Base-by-base conservation (phyloP, 2,113 vertebrate genomes). In the Osmerus eperlanus region DNA sequence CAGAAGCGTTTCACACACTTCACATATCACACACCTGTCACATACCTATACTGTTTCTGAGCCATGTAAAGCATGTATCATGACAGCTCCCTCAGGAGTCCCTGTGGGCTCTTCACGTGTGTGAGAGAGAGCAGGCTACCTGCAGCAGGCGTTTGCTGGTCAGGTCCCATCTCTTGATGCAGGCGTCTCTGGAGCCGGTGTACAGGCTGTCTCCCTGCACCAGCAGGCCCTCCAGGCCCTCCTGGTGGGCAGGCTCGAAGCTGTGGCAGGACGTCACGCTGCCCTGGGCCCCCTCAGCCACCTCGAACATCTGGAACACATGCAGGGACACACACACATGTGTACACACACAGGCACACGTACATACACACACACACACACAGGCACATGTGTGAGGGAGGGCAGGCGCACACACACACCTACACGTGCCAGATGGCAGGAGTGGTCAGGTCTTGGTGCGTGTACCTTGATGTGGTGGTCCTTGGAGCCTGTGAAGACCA, bases 401-500 rank as follows among this genome's bases (percentile, higher is more conserved):
- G 3, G n/a, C 18, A 14, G 9, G 5, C 28, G 9, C 55, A 58
- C 56, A 59, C 56, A 59, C 4, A 60, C 58, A 7, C 36, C 36
- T 25, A 2, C 25, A 41, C 63, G 36, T 9, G n/a, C 14, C 54
- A 9, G 14, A 3, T 18, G 16, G 16, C 54, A n/a, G 52, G 15
- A 15, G 58, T 14, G 8, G 32, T 12, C 55, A 19, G 28, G 12
- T 15, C 15, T 4, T 51, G 18, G 23, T 13, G 5, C 47, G 8
- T 80, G 21, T 90, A 99, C 97, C 92, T 95, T 99, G 61, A 99
- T 91, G 69, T 95, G 96, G 83, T 95, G 96, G 72, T 99, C 97
- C 84, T 97, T 99, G 72, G 97, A 98, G 74, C 97, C 97, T n/a
- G 96, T 98, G 78, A 99, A 88, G 77, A 99, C 95, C n/a, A 96